Evolutionary conservation across 2,888 invertebrate genomes (phyloP).

Genomic region (Caenorhabditis sinica): DNA sequence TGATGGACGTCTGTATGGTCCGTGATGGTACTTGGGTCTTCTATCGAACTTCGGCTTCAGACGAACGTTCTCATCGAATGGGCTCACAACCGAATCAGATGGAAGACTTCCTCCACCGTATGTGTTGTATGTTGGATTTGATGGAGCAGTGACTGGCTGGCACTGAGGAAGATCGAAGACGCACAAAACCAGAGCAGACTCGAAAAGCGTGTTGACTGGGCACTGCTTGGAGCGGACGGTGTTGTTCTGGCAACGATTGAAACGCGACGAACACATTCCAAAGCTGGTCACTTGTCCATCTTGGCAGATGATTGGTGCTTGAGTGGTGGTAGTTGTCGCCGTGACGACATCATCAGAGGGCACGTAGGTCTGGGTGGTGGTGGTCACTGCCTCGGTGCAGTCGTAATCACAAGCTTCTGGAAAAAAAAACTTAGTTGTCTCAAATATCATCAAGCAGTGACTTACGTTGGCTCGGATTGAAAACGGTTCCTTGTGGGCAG

Average conservation of each 20-base stretch:
- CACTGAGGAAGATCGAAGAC: constrained; percentile 70
- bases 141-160: constrained; percentile 53
- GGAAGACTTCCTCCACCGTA: constrained; percentile 19
- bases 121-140: constrained; percentile 16
- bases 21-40: constrained; percentile 36
- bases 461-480: constrained; percentile 52
- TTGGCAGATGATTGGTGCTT: constrained; percentile 47
- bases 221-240: constrained; percentile 59
- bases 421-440: neutral
- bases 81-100: constrained; percentile 48
- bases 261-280: constrained; percentile 67
- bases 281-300: constrained; percentile 58
- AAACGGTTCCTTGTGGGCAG: constrained; percentile 60
- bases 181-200: constrained; percentile 67
- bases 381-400: constrained; percentile 33
- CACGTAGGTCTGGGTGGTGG: constrained; percentile 26
- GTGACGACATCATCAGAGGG: constrained; percentile 11
- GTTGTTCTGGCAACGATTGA: constrained; percentile 61
- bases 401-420: constrained; percentile 60
- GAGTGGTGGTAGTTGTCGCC: constrained; percentile 18
- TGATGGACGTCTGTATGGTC: neutral
- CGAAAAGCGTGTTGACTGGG: constrained; percentile 72
- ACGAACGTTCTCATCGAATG: constrained; percentile 49
- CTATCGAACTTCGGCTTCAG: constrained; percentile 37
- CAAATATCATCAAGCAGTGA: neutral